These are phyloP conservation scores for Sisyra terminalis DNA, from an alignment of 2,888 invertebrate species.

Conservation along the genomic window DNA sequence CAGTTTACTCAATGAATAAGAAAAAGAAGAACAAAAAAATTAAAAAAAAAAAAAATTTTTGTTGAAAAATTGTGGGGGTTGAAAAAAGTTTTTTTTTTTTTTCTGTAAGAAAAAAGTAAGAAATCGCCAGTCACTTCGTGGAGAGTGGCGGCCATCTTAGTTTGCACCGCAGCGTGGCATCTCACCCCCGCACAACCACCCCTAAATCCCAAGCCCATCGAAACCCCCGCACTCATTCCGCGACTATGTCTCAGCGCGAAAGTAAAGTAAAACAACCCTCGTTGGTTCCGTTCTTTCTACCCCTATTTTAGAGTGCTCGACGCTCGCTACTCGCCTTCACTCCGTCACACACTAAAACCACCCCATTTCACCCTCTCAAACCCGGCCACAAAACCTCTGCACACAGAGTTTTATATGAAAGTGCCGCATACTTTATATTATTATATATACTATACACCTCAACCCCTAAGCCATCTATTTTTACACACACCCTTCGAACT, in stretches of 20 bases:
- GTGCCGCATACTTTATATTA: too few relatives aligned
- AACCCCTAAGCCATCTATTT: too few relatives aligned
- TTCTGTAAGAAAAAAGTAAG: neutral
- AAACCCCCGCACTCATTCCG: constrained; percentile 9
- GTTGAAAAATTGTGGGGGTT: neutral
- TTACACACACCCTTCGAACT: too few relatives aligned
- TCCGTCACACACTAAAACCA: too few relatives aligned
- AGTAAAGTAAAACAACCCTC: constrained; percentile 8
- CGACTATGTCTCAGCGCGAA: constrained; percentile 6
- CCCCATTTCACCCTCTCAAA: too few relatives aligned
- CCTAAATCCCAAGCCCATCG: constrained; percentile 8
- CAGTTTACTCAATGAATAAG: too few relatives aligned
- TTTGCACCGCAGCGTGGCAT: constrained; percentile 4
- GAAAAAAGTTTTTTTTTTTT: neutral
- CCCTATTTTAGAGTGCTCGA: constrained; percentile 4
- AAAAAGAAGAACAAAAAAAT: neutral
- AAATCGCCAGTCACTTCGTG: constrained; percentile 4
- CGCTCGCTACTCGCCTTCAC: too few relatives aligned
- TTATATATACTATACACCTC: too few relatives aligned
- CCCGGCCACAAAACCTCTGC: too few relatives aligned
- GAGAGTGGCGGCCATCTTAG: constrained; percentile 6
- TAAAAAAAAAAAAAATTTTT: neutral
- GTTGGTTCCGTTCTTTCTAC: constrained; percentile 5
- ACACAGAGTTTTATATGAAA: too few relatives aligned
- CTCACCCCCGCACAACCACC: too few relatives aligned